phyloP scores from a whole-genome alignment of 2,888 invertebrate species.

The Frankliniella intonsa region DNA sequence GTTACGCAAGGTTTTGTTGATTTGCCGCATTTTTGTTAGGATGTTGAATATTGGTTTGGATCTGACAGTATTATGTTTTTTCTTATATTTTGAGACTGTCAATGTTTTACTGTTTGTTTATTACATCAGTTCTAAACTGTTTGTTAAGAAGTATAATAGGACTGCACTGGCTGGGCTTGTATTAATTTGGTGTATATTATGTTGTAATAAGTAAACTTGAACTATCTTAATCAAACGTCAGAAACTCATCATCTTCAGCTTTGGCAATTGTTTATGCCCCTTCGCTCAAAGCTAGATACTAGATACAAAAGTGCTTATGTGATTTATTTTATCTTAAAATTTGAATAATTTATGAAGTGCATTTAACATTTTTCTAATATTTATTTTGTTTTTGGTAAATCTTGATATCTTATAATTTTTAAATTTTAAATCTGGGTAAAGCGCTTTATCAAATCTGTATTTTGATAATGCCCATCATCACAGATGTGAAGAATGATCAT shows the following conservation, averaged over 20 bases:
- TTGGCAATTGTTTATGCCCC: background rate
- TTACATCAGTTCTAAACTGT: background rate
- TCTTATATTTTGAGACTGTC: background rate
- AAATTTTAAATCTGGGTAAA: background rate
- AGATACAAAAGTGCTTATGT: background rate
- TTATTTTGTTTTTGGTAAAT: background rate
- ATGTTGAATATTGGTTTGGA: background rate
- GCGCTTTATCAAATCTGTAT: background rate
- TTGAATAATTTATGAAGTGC: background rate
- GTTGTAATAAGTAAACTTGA: background rate
- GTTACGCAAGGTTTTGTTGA: no score
- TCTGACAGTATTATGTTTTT: background rate
- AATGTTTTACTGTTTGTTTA: background rate
- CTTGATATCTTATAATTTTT: background rate
- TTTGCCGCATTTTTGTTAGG: background rate
- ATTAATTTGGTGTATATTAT: background rate
- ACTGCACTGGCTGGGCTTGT: background rate
- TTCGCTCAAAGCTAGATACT: background rate
- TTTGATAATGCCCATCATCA: background rate
- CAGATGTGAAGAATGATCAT: no score
- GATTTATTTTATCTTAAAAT: background rate
- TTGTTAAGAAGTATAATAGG: background rate
- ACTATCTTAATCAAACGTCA: background rate
- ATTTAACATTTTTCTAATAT: constrained; percentile 9
- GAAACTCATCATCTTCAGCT: background rate